Evolutionary conservation across 2,113 vertebrate species (phyloP).

Genomic region (Tragelaphus imberbis): DNA sequence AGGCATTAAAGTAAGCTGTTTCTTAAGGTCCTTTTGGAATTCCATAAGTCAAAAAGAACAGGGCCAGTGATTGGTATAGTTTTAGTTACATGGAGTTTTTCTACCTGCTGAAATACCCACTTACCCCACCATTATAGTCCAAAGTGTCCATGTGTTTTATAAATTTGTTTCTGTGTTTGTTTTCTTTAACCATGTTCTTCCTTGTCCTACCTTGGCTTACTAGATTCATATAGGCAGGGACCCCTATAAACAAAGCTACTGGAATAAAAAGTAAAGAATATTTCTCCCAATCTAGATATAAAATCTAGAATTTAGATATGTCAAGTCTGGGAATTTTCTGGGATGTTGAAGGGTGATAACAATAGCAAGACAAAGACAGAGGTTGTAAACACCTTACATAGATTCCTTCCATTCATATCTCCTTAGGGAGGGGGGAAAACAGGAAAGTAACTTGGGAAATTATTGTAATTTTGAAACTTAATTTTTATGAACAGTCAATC

Average conservation of each 20-base stretch:
- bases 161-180: not conserved
- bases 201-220: not conserved
- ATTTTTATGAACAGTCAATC: not conserved
- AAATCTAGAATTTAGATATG: not conserved
- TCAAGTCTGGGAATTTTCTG: constrained; percentile 40
- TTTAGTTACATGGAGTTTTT: constrained; percentile 24
- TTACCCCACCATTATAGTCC: not conserved
- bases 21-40: not conserved
- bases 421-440: not conserved
- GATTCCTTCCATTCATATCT: not conserved
- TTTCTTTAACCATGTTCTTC: not conserved
- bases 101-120: not conserved
- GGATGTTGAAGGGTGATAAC: not conserved
- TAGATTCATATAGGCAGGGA: not conserved
- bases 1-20: not conserved
- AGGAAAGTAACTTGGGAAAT: not conserved
- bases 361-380: not conserved
- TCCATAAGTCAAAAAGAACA: not conserved
- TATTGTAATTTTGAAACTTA: constrained; percentile 7
- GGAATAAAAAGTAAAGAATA: not conserved
- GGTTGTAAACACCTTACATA: not conserved
- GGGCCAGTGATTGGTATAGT: not conserved
- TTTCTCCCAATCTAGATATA: not conserved
- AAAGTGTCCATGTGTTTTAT: not conserved
- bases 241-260: not conserved